Conservation (phyloP, 2,797 vertebrate species). For the Diceros bicornis region DNA sequence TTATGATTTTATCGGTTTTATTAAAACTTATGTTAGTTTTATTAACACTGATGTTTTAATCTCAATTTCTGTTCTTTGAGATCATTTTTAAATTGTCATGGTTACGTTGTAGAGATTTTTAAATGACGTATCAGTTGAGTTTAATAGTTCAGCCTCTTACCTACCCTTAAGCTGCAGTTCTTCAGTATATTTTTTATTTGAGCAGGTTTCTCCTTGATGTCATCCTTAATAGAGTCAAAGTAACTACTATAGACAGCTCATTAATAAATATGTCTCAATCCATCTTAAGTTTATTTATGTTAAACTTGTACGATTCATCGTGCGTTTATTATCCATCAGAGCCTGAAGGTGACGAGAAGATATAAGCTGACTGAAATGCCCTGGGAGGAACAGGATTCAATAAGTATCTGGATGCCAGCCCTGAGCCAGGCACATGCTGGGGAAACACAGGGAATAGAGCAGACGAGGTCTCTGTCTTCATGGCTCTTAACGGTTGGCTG, state of each 20-base stretch:
- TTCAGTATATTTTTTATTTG: not conserved
- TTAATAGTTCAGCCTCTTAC: not conserved
- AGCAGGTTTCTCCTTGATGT: not conserved
- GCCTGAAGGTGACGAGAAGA: not conserved
- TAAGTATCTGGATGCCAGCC: not conserved
- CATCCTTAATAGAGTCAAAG: slow-evolving; percentile 46
- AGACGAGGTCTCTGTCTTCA: not conserved
- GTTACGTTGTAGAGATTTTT: not conserved
- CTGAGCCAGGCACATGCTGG: not conserved
- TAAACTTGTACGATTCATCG: not conserved
- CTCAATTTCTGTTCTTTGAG: not conserved
- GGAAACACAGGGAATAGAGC: not conserved
- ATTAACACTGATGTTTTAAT: not conserved
- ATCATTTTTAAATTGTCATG: not conserved
- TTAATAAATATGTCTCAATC: not conserved
- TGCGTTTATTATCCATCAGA: not conserved
- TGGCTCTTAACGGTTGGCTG: not conserved
- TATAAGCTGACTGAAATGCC: not conserved
- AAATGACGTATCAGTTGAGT: not conserved
- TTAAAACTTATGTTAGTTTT: not conserved
- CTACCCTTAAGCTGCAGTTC: not conserved
- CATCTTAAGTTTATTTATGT: not conserved
- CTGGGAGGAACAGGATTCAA: not conserved
- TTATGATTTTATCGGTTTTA: not conserved
- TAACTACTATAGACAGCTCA: not conserved